Conservation (phyloP, 2,113 vertebrate species). For the Silurus meridionalis region DNA sequence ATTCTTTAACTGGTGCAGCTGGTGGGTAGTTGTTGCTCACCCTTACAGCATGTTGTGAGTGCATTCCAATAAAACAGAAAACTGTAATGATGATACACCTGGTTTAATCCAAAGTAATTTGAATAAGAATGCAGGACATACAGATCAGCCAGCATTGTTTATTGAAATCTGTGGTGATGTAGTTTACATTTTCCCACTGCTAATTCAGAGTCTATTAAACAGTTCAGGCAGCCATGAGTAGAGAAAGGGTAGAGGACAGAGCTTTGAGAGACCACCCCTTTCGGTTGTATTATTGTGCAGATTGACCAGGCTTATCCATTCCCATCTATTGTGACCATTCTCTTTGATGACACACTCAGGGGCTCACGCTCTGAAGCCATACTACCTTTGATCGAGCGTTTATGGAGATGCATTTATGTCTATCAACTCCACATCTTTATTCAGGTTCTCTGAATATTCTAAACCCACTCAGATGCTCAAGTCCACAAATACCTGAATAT, state of each 20-base stretch:
- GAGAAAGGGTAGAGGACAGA: neutral
- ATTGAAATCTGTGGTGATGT: neutral
- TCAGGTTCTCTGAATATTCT: slow-evolving; percentile 23
- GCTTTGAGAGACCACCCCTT: slow-evolving; percentile 58
- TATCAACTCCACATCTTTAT: slow-evolving; percentile 36
- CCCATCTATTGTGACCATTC: slow-evolving; percentile 44
- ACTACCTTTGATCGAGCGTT: slow-evolving; percentile 65
- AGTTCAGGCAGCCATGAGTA: neutral
- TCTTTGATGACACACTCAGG: slow-evolving; percentile 70
- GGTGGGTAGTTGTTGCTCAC: neutral
- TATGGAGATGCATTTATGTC: slow-evolving; percentile 51
- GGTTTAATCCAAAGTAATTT: neutral
- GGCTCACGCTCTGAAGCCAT: slow-evolving; percentile 31
- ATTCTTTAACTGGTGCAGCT: neutral
- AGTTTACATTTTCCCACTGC: neutral
- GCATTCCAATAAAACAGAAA: neutral
- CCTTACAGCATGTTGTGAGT: neutral
- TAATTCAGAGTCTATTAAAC: neutral
- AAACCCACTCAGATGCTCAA: neutral
- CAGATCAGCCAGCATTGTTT: neutral
- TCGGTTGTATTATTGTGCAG: slow-evolving; percentile 70
- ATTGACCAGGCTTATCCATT: slow-evolving; percentile 58
- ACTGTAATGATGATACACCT: neutral
- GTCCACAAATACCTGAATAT: neutral
- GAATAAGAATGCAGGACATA: neutral